phyloP scores from a whole-genome alignment of 2,113 vertebrate genomes.

The Phoenicopterus ruber region DNA sequence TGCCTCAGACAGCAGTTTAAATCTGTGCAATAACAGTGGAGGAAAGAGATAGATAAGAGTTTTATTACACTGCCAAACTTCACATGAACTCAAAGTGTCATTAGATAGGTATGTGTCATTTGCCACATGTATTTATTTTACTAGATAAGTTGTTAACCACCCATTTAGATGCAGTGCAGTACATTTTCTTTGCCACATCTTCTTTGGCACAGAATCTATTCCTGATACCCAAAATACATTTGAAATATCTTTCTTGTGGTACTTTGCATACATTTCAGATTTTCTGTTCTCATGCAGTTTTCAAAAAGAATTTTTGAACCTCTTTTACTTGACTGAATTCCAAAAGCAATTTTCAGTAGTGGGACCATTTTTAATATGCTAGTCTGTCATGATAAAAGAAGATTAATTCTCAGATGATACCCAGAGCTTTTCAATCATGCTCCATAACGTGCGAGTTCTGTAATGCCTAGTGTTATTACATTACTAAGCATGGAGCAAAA shows the following conservation, averaged over 20 bases:
- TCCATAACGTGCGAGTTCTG: conserved; percentile 21
- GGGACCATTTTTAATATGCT: conserved; percentile 40
- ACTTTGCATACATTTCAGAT: not conserved
- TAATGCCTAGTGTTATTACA: conserved; percentile 55
- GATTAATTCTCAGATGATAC: conserved; percentile 50
- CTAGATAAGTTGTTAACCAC: conserved; percentile 76
- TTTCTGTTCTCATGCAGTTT: not conserved
- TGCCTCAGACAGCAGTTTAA: conserved; percentile 84
- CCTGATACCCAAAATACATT: not conserved
- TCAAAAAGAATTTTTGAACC: not conserved
- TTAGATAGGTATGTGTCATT: conserved; percentile 86
- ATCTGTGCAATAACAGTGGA: conserved; percentile 84
- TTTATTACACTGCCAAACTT: conserved; percentile 89
- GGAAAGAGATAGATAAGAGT: conserved; percentile 88
- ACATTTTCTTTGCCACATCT: conserved; percentile 47
- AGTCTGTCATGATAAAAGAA: conserved; percentile 54
- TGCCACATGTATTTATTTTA: conserved; percentile 83
- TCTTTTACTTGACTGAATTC: conserved; percentile 19
- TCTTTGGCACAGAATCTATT: conserved; percentile 27
- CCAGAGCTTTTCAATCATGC: conserved; percentile 51
- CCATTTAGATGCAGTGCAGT: conserved; percentile 70
- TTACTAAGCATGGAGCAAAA: conserved; percentile 65
- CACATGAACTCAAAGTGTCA: conserved; percentile 82
- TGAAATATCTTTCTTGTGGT: not conserved
- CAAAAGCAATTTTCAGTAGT: conserved; percentile 38